Conservation (phyloP, 1,140 invertebrate genomes). For the Tetragonula clypearis region DNA sequence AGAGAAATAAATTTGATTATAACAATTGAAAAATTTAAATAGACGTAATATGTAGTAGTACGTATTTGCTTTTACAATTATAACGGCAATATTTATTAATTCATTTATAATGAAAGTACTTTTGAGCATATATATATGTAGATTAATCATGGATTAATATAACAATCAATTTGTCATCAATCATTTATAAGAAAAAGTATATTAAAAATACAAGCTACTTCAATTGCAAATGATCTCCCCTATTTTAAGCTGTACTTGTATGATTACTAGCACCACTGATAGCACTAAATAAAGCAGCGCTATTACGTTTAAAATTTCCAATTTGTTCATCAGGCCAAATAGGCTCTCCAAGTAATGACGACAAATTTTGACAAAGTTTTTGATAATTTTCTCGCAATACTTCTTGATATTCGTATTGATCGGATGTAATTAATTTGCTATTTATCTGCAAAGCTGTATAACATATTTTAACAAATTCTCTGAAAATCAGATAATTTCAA, state of each 20-base stretch:
- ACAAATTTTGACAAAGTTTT: slow-evolving; percentile 91
- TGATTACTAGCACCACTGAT: slow-evolving; percentile 86
- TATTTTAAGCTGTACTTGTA: slow-evolving; percentile 84
- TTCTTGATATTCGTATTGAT: slow-evolving; percentile 95
- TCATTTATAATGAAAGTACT: slow-evolving; percentile 4
- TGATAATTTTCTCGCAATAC: slow-evolving; percentile 92
- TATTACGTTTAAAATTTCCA: slow-evolving; percentile 85
- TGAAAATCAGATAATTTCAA: slow-evolving; percentile 77
- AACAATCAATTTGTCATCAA: slow-evolving; percentile 20
- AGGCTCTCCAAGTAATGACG: slow-evolving; percentile 86
- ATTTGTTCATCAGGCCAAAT: slow-evolving; percentile 86
- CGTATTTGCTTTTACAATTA: slow-evolving; percentile 1
- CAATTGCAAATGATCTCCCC: background rate
- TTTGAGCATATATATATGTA: slow-evolving; percentile 20
- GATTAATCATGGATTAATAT: slow-evolving; percentile 16
- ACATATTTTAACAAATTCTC: slow-evolving; percentile 94
- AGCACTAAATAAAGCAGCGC: slow-evolving; percentile 86
- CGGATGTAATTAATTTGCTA: slow-evolving; percentile 90
- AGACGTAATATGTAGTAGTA: background rate
- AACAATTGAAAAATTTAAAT: background rate
- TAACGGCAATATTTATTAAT: background rate
- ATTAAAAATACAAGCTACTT: slow-evolving; percentile 29
- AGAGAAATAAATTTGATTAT: slow-evolving; percentile 8
- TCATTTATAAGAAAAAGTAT: slow-evolving; percentile 14
- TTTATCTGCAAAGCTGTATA: slow-evolving; percentile 94